Evolutionary conservation across 2,888 invertebrate genomes (phyloP), one percentile per base, ranked within the genome.

Genomic region (Cataglyphis rosenhaueri): DNA sequence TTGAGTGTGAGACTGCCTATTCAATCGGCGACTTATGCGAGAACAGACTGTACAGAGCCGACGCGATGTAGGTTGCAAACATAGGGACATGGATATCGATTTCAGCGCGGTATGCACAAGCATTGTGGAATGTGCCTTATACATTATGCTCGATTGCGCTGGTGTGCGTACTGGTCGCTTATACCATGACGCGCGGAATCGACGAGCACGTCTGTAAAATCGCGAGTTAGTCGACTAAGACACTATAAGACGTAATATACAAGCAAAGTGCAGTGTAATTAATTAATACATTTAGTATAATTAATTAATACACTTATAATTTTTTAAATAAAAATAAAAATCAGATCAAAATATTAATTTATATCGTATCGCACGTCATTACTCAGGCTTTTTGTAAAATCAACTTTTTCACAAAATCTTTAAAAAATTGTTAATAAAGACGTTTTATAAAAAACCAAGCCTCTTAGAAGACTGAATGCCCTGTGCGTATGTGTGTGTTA

Each of bases 51-150:
- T 76, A 8, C 76, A 21, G 86, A 71, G 82, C 88, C 89, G 88
- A 88, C 89, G 89, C 92, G 91, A 93, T 92, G 92, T 93, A 92
- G 92, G 93, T 93, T 93, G 93, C 92, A 92, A 92, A 93, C 91
- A 85, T 90, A 90, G 92, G 90, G 90, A 92, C 92, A 90, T 92
- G 92, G 92, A 88, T 94, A 94, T 94, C 93, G 94, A 94, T 94
- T 94, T 93, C 93, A 93, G 88, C 87, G 90, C 89, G 90, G 91
- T 91, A 93, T 92, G 92, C 90, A 91, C 90, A 88, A 91, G 89
- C 92, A 93, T 92, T 93, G 91, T 92, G 93, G 93, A 94, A 93
- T 94, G 93, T 88, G 91, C 92, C 90, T 93, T 91, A 91, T 88
- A 92, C 91, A 90, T 92, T 88, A 90, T 86, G 89, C 86, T 85